Evolutionary conservation across 2,888 invertebrate species (phyloP), one percentile per base, ranked within the genome.

Genomic region (Diarsia brunnea): DNA sequence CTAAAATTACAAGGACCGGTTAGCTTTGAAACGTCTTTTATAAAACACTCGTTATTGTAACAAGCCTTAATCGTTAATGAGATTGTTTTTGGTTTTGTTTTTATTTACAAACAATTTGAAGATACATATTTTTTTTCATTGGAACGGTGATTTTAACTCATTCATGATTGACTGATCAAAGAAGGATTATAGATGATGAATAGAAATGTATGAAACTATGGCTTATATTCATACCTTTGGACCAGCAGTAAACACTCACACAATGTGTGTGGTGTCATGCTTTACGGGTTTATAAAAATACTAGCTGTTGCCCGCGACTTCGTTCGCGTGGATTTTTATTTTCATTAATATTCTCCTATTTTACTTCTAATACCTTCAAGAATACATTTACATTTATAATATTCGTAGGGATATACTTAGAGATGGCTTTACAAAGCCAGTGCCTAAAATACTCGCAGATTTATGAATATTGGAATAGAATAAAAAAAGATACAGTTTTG

Each of bases 1-100:
- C 47, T 63, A 68, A 78, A 43, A 70, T 76, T 76, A 69, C 16
- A 83, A 55, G 53, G n/a, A 68, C 14, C 45, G 16, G 43, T 68
- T 70, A 63, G 16, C 55, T 31, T 58, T 21, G 21, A 43, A 64
- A 47, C 1, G 21, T 43, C 7, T 70, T 67, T 58, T 31, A 27
- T 24, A 51, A 69, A 55, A 49, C 4, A 21, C 16, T 60, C 19
- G 4, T 43, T 51, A 51, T 14, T 49, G 2, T 27, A 8, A 43
- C 10, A 0, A 61, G 14, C 27, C 4, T 27, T 19, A 75, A 27
- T 60, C 49, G 19, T 43, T 10, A 19, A 7, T 5, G 3, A 73
- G n/a, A 72, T 47, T 55, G n/a, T 72, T 71, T 16, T 51, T 43
- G n/a, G 10, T 11, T 21, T 43, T 72, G 19, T 55, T n/a, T 55